Conservation (phyloP, 92 coral and sea anemone genomes). For the Zoanthus sociatus region DNA sequence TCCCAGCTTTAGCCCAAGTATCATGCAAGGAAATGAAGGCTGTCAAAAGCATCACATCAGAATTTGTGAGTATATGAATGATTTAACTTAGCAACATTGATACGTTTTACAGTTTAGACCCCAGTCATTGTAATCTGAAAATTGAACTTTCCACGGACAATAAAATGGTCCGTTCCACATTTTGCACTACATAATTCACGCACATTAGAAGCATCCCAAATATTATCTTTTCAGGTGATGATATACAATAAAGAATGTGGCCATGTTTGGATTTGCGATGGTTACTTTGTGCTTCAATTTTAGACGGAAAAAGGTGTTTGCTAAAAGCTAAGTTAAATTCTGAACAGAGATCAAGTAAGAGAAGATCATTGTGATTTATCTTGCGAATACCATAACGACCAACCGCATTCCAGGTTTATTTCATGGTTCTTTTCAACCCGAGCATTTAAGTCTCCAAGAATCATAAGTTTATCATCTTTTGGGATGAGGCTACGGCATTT, state of each 20-base stretch:
- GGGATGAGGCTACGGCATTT: conserved; percentile 6
- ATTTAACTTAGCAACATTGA: conserved; percentile 35
- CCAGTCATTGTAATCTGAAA: not conserved
- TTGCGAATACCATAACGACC: conserved; percentile 24
- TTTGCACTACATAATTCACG: conserved; percentile 19
- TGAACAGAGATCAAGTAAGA: conserved; percentile 31
- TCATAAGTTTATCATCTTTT: conserved; percentile 26
- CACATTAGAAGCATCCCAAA: conserved; percentile 20
- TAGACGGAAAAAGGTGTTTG: conserved; percentile 15
- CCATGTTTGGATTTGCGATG: conserved; percentile 38
- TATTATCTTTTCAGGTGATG: conserved; percentile 25
- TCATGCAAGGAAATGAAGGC: conserved; percentile 21
- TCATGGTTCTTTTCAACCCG: conserved; percentile 12
- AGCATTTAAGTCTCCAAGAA: conserved; percentile 13
- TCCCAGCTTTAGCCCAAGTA: conserved; percentile 16
- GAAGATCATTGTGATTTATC: conserved; percentile 22
- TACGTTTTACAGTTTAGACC: conserved; percentile 16
- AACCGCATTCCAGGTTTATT: conserved; percentile 15
- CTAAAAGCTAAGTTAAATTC: conserved; percentile 12
- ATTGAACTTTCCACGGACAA: conserved; percentile 31
- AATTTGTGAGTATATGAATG: not conserved
- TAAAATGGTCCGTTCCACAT: conserved; percentile 19
- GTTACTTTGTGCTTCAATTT: conserved; percentile 25
- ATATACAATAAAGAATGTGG: conserved; percentile 6
- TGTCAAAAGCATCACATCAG: conserved; percentile 20